These are phyloP conservation scores for Bedellia somnulentella DNA, from an alignment of 2,888 invertebrate genomes.

Conservation along the genomic window DNA sequence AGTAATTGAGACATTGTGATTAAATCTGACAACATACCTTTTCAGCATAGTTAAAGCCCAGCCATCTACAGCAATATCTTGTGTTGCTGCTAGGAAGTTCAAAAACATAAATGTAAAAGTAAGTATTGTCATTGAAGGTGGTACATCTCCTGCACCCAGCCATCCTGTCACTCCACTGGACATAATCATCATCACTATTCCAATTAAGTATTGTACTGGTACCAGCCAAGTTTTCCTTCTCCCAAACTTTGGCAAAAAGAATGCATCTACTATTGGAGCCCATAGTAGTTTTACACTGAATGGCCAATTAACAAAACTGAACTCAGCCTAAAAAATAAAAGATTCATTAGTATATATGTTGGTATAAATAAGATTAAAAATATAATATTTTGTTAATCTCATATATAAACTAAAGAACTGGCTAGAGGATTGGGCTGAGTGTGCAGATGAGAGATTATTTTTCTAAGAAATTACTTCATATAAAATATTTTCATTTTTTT, in stretches of 20 bases:
- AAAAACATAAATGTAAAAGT: slow-evolving; percentile 87
- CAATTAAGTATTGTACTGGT: slow-evolving; percentile 90
- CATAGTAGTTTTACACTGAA: slow-evolving; percentile 91
- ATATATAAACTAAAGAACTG: too few relatives aligned
- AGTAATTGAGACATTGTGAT: too few relatives aligned
- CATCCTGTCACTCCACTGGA: slow-evolving; percentile 76
- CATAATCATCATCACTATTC: slow-evolving; percentile 85
- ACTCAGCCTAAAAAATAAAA: slow-evolving; percentile 69
- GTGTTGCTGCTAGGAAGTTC: slow-evolving; percentile 97
- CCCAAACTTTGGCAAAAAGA: slow-evolving; percentile 83
- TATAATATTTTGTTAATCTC: too few relatives aligned
- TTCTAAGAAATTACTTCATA: too few relatives aligned
- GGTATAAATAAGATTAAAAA: too few relatives aligned
- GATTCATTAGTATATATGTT: too few relatives aligned
- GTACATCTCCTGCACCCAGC: slow-evolving; percentile 66
- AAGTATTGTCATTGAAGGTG: slow-evolving; percentile 75
- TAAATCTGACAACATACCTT: too few relatives aligned
- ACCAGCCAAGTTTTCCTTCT: slow-evolving; percentile 94
- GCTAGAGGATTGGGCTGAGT: too few relatives aligned
- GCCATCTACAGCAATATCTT: slow-evolving; percentile 99
- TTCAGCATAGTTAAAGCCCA: slow-evolving; percentile 99
- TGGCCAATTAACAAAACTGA: slow-evolving; percentile 94
- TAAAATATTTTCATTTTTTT: too few relatives aligned
- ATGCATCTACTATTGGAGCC: slow-evolving; percentile 97
- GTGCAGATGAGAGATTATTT: too few relatives aligned